phyloP scores from a whole-genome alignment of 2,797 vertebrate genomes.

The Pangasius krempfi region DNA sequence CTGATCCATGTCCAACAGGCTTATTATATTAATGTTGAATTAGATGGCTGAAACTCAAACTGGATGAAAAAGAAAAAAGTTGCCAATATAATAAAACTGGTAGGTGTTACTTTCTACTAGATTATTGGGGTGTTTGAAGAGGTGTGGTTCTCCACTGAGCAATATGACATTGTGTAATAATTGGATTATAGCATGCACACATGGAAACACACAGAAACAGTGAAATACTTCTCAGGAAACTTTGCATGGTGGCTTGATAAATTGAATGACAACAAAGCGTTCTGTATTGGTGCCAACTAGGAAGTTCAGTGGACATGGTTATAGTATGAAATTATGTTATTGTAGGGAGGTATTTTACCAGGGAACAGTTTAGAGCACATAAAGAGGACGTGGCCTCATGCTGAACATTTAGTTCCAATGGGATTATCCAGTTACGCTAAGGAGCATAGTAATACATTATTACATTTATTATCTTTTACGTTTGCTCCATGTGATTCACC shows the following conservation, averaged over 20 bases:
- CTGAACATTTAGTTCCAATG: constrained; percentile 14
- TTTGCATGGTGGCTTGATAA: constrained; percentile 27
- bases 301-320: constrained; percentile 25
- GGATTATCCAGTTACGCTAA: constrained; percentile 11
- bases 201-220: background rate
- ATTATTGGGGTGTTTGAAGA: constrained; percentile 30
- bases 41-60: constrained; percentile 56
- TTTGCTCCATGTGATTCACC: background rate
- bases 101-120: constrained; percentile 38
- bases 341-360: constrained; percentile 1
- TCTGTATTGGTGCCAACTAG: constrained; percentile 41
- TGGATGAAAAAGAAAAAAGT: constrained; percentile 56
- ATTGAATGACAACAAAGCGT: constrained; percentile 30
- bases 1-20: constrained; percentile 64
- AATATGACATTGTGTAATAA: constrained; percentile 32
- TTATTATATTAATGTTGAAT: constrained; percentile 59
- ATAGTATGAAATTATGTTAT: constrained; percentile 16
- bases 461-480: background rate
- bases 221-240: background rate
- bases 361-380: background rate
- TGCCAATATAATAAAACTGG: constrained; percentile 26
- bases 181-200: constrained; percentile 21
- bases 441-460: background rate
- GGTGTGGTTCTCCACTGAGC: constrained; percentile 10
- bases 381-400: background rate